Conservation (phyloP, 2,888 invertebrate genomes). For the Vesta saturnalis region DNA sequence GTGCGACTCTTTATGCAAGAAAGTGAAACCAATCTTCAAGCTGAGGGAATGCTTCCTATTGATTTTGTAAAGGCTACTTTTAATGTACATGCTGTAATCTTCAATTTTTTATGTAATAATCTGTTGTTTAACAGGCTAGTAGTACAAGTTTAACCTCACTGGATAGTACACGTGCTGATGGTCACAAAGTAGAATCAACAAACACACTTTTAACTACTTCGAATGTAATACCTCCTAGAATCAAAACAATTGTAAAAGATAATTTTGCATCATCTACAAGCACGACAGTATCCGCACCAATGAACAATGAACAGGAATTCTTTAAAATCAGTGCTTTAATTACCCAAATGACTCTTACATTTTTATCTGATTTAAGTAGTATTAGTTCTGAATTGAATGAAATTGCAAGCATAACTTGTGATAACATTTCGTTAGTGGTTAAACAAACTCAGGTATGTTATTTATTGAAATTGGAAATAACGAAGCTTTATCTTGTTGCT, state of each 20-base stretch:
- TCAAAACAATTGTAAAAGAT: too few species aligned
- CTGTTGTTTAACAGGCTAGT: neutral
- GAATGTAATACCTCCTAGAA: too few species aligned
- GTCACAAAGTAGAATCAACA: too few species aligned
- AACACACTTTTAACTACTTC: too few species aligned
- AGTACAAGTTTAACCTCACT: too few species aligned
- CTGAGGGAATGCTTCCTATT: neutral
- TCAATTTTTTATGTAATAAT: neutral
- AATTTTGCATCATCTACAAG: neutral
- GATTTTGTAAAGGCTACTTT: neutral
- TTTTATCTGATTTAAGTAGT: conserved; percentile 63
- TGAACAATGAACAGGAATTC: neutral
- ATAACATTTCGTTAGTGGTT: conserved; percentile 56
- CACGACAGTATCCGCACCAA: neutral
- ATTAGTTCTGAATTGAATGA: conserved; percentile 61
- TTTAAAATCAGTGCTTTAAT: conserved; percentile 59
- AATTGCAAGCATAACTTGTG: conserved; percentile 62
- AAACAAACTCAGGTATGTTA: conserved; percentile 51
- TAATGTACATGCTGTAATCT: neutral
- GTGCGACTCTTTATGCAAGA: conserved; percentile 67
- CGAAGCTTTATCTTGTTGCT: conserved; percentile 9
- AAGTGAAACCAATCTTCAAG: conserved; percentile 24
- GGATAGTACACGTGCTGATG: too few species aligned
- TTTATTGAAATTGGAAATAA: too few species aligned
- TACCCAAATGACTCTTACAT: conserved; percentile 61